Conservation (phyloP, 2,797 vertebrate genomes). For the Pelobates cultripes region DNA sequence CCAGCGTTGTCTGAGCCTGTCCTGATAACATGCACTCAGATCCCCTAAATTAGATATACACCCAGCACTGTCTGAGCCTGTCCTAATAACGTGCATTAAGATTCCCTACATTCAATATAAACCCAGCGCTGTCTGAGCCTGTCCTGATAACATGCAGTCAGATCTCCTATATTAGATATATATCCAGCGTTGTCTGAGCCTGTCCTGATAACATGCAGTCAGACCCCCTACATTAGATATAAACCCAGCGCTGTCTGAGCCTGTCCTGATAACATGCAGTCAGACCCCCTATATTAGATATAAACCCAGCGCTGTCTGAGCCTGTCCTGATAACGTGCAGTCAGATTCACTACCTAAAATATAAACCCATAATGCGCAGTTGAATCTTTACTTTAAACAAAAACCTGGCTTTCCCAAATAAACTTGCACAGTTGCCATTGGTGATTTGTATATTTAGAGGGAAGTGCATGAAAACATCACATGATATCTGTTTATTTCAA, state of each 20-base stretch:
- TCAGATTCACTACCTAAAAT: no score
- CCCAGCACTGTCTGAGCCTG: not conserved
- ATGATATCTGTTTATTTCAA: conserved; percentile 1
- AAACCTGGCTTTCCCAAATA: no score
- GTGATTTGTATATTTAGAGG: conserved; percentile 5
- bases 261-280: no score
- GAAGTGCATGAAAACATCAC: not conserved
- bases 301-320: no score
- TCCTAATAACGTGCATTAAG: not conserved
- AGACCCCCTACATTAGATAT: not conserved
- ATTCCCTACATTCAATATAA: not conserved
- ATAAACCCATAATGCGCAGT: no score
- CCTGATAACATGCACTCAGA: not conserved
- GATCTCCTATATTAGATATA: no score
- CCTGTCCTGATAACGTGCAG: no score
- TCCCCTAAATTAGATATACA: not conserved
- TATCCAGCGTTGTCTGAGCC: not conserved
- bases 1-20: not conserved
- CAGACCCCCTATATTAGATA: no score
- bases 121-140: not conserved
- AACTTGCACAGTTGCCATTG: not conserved
- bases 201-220: not conserved
- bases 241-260: no score
- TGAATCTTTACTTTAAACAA: no score
- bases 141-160: not conserved